A percentile compares a stretch with the other conserved stretches of the same genome.
Evolutionary conservation across 2,888 invertebrate species (phyloP).

Genomic region (Fragum sueziense): DNA sequence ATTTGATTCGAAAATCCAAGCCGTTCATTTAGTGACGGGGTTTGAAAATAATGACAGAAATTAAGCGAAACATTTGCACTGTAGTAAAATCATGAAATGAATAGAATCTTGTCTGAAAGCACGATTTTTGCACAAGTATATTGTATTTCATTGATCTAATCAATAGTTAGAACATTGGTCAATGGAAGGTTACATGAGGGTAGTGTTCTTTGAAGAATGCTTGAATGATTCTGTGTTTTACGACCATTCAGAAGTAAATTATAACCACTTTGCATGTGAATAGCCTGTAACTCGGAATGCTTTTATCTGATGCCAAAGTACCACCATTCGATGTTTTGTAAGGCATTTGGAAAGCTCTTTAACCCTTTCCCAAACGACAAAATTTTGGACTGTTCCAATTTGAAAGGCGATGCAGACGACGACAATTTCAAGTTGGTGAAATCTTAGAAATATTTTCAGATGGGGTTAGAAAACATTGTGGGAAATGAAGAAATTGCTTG

Average conservation of each 20-base stretch:
- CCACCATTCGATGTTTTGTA: too few relatives aligned
- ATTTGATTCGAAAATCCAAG: too few relatives aligned
- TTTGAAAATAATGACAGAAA: too few relatives aligned
- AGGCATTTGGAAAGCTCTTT: too few relatives aligned
- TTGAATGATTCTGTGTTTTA: constrained; percentile 1
- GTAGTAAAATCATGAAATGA: too few relatives aligned
- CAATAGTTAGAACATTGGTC: not conserved
- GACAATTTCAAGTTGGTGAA: too few relatives aligned
- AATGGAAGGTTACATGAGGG: not conserved
- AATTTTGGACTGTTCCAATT: not conserved
- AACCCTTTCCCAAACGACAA: not conserved
- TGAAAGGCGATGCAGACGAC: too few relatives aligned
- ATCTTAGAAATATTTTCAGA: not conserved
- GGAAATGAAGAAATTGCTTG: not conserved
- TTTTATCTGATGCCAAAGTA: not conserved
- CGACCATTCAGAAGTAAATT: not conserved
- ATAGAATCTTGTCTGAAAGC: too few relatives aligned
- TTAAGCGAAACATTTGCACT: too few relatives aligned
- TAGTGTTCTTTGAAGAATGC: not conserved
- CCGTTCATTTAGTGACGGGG: too few relatives aligned
- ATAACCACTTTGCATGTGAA: constrained; percentile 11
- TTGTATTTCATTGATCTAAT: too few relatives aligned
- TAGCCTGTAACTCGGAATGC: not conserved
- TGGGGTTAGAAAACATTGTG: not conserved
- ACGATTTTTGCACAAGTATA: too few relatives aligned